Evolutionary conservation across 2,113 vertebrate species (phyloP), one percentile per base, ranked within the genome.

Genomic region (Platanista minor): DNA sequence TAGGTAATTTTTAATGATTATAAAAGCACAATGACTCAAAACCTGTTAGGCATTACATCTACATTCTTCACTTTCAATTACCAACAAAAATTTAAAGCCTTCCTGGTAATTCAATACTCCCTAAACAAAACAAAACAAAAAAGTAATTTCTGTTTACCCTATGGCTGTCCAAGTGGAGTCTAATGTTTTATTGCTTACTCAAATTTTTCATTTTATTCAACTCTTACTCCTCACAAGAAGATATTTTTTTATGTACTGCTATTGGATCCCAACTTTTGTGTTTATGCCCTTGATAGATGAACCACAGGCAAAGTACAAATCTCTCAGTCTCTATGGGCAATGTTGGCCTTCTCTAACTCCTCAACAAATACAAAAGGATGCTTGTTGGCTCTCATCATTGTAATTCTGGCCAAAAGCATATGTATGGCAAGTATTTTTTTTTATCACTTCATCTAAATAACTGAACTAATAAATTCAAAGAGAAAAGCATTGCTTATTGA

Each of bases 401-500:
- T 59, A 7, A 72, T 41, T 77, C 6, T 23, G 21, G 5, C 67
- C 17, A 87, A 14, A 8, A 52, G 0, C 20, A 57, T 57, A 14
- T 6, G 52, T 62, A 77, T 3, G 0, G 0, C 41, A 82, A 87
- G 20, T 43, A 66, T 0, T 12, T 82, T 91, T 91, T 80, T 59
- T 62, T 13, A 41, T 86, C 3, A 5, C 7, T 59, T 85, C 2
- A n/a, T 67, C 36, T 95, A 62, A 78, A 66, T 83, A 61, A 75
- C 17, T 81, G 21, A 94, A 89, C 7, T 52, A 90, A 25, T 41
- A 46, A 74, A 71, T n/a, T 87, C 57, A 71, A 90, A 84, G 33
- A 69, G 4, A 39, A 83, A 87, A 78, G 7, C 20, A 85, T 23
- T 64, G 3, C 23, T 87, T 84, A 86, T 39, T 92, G 62, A 39